Evolutionary conservation across 64 coral and sea anemone genomes (phyloP).

Genomic region (Actinia tenebrosa): DNA sequence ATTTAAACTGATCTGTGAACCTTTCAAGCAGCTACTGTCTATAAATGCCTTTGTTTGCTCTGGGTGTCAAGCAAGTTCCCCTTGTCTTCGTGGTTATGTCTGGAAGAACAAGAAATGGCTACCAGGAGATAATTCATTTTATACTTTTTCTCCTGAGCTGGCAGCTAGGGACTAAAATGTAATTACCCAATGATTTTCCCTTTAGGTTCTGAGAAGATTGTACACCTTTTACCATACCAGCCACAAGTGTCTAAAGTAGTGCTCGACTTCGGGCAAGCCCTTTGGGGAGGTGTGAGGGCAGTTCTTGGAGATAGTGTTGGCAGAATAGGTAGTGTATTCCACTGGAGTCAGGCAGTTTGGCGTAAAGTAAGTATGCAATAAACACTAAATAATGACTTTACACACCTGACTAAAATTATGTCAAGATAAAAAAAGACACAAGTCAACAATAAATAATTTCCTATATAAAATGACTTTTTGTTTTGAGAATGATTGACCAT

Average conservation of each 20-base stretch:
- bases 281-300: not conserved
- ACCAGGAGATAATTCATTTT: constrained; percentile 1
- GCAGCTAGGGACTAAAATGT: not conserved
- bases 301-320: not conserved
- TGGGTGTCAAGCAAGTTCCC: constrained; percentile 16
- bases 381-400: not conserved
- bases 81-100: constrained; percentile 20
- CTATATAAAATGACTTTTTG: not conserved
- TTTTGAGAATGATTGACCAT: not conserved
- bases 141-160: not conserved
- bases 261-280: not conserved
- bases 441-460: not conserved
- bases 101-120: not conserved
- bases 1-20: constrained; percentile 12
- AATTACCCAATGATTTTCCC: not conserved
- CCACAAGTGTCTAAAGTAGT: not conserved
- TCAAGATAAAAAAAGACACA: not conserved
- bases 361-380: constrained; percentile 15
- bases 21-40: constrained; percentile 16
- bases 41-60: constrained; percentile 22
- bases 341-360: constrained; percentile 32
- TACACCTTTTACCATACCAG: not conserved
- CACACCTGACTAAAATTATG: no score
- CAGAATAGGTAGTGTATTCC: constrained; percentile 8
- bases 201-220: not conserved